Evolutionary conservation across 2,113 vertebrate genomes (phyloP), one percentile per base, ranked within the genome.

Genomic region (Caranx melampygus): DNA sequence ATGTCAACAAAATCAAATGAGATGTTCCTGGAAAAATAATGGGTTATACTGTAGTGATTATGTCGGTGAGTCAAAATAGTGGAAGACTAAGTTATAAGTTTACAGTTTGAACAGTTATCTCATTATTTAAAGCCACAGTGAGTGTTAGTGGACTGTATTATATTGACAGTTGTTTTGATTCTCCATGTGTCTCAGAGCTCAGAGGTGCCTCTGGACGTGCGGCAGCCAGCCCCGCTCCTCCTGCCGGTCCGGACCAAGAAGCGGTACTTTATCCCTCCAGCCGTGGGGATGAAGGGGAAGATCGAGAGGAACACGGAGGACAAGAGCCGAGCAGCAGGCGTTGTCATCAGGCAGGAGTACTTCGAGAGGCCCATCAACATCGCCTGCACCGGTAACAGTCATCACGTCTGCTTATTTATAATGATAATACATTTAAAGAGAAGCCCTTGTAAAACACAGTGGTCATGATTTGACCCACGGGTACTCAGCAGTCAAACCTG

Each of bases 331-430:
- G 90, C 93, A 9, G 86, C 91, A 0, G 95, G 94, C 5, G 0
- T 91, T 0, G 51, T 94, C 0, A 64, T 94, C 54, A 93, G 94
- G 0, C 95, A 96, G 0, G 90, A 98, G 70, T 93, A 44, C 54
- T 0, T 95, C 0, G 96, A 97, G 55, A 95, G 97, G 40, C 73
- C 94, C 15, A 96, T 99, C 80, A 96, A 96, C 94, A 78, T 99
- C 40, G 82, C 96, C 0, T 96, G 95, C 93, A 97, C 98, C 82
- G 96, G 98, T 99, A 90, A 62, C 8, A 42, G 4, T 37, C 11
- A 42, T 10, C 2, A 9, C 10, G 40, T 9, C 40, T 10, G 2
- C 40, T 42, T 42, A 42, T 42, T 42, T 42, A 11, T 42, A 9
- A 42, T 37, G 37, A 37, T 42, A 42, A 42, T 10, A n/a, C 40